A percentile compares a stretch with the other conserved stretches of the same genome.
phyloP scores from a whole-genome alignment of 2,888 invertebrate species.

The Abrostola triplasia region DNA sequence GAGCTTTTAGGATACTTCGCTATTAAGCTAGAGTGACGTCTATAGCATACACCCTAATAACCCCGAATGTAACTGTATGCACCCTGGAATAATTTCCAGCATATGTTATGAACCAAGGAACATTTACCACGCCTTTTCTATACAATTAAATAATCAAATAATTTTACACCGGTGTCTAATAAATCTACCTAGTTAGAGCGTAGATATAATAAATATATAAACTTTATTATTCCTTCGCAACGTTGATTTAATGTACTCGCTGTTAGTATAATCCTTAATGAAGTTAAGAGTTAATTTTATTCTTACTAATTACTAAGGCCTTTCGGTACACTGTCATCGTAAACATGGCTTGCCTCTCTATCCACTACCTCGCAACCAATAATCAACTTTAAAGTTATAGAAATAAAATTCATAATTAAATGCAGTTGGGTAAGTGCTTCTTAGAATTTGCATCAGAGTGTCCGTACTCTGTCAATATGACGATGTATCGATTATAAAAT shows the following conservation, averaged over 20 bases:
- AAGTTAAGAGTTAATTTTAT: constrained; percentile 57
- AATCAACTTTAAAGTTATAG: constrained; percentile 29
- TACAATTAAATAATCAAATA: constrained; percentile 1
- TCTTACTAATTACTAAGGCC: constrained; percentile 51
- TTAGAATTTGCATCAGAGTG: constrained; percentile 39
- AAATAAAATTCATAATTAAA: constrained; percentile 19
- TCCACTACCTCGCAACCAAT: constrained; percentile 14
- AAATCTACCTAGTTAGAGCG: constrained; percentile 19
- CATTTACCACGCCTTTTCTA: no score
- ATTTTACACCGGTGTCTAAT: constrained; percentile 1
- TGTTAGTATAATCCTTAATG: constrained; percentile 44
- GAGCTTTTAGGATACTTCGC: no score
- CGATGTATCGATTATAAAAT: constrained; percentile 33
- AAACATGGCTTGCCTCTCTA: constrained; percentile 33
- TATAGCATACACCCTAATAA: no score
- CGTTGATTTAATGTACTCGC: constrained; percentile 40
- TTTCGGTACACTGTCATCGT: constrained; percentile 46
- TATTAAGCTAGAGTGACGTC: no score
- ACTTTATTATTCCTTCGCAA: constrained; percentile 47
- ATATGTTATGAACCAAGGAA: no score
- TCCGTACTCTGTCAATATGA: constrained; percentile 27
- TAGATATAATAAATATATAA: constrained; percentile 42
- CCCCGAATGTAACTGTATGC: no score
- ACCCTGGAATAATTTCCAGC: no score
- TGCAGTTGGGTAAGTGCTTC: constrained; percentile 15